A percentile compares a stretch with the other conserved stretches of the same genome.
These are phyloP conservation scores for Nephotettix cincticeps DNA, from an alignment of 1,140 invertebrate species.

Conservation along the genomic window DNA sequence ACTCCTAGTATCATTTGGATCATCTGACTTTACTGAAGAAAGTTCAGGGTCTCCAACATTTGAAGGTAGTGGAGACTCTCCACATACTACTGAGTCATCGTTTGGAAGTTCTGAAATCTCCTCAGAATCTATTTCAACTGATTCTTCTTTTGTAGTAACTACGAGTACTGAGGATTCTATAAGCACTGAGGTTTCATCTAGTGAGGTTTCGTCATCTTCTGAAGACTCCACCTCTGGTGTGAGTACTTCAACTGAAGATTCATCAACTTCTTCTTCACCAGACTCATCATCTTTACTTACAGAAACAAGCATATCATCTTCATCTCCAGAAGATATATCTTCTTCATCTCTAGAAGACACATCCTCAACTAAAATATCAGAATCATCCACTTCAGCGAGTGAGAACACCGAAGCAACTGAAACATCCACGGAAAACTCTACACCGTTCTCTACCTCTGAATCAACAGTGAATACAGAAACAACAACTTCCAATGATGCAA, in stretches of 20 bases:
- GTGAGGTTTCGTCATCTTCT: background rate
- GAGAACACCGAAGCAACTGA: background rate
- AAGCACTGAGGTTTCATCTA: background rate
- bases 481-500: constrained; percentile 19
- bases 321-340: background rate
- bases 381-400: background rate
- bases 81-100: background rate
- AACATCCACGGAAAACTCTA: too few species aligned
- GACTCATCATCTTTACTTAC: constrained; percentile 2
- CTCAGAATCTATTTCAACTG: background rate
- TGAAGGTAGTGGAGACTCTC: background rate
- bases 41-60: background rate
- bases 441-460: background rate
- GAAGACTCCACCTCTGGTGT: background rate
- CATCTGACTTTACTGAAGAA: background rate
- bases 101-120: background rate
- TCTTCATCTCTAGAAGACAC: background rate
- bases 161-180: background rate
- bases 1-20: constrained; percentile 14
- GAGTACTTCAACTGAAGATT: background rate
- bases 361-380: background rate
- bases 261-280: background rate
- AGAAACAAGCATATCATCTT: background rate
- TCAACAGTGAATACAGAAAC: constrained; percentile 27
- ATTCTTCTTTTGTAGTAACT: background rate